phyloP scores from a whole-genome alignment of 1,140 invertebrate species.

The Aphis craccivora region DNA sequence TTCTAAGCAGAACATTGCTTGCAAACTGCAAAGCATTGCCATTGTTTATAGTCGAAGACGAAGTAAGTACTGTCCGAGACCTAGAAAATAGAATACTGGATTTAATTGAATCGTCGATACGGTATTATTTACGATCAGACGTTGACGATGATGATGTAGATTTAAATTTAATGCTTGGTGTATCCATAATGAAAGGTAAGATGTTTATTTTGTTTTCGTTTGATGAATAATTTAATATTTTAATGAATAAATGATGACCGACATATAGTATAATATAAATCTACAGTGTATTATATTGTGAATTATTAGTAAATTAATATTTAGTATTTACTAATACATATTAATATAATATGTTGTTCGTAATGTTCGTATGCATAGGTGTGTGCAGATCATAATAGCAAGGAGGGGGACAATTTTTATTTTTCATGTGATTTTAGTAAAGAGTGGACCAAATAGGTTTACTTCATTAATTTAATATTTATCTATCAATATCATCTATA shows the following conservation, averaged over 20 bases:
- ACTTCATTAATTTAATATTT: too few relatives aligned
- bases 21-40: neutral
- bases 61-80: neutral
- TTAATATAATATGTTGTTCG: neutral
- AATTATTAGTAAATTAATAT: neutral
- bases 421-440: too few relatives aligned
- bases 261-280: neutral
- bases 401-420: too few relatives aligned
- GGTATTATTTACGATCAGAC: neutral
- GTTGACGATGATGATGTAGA: neutral
- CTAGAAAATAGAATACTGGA: neutral
- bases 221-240: neutral
- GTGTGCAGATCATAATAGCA: too few relatives aligned
- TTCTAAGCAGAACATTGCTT: neutral
- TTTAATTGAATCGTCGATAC: neutral
- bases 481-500: too few relatives aligned
- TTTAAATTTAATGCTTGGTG: conserved; percentile 31
- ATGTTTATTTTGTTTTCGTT: neutral
- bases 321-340: too few relatives aligned
- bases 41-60: neutral
- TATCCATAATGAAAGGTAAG: conserved; percentile 45
- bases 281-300: neutral
- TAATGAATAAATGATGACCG: neutral
- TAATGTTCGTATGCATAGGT: too few relatives aligned
- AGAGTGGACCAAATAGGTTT: too few relatives aligned